phyloP scores from a whole-genome alignment of 2,888 invertebrate genomes.

The Diogma glabrata region DNA sequence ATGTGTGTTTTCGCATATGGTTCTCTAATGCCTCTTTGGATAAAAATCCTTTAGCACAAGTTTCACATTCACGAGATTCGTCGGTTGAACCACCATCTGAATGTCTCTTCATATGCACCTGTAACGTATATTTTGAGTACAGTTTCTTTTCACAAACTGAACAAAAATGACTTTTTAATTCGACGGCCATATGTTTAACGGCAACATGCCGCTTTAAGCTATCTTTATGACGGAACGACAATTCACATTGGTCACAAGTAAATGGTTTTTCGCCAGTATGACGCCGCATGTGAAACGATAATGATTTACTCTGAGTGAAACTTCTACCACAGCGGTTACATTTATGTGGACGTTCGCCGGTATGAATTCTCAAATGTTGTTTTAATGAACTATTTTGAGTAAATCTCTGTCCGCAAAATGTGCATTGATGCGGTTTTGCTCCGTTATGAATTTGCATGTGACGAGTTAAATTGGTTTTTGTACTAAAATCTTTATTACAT shows the following conservation, averaged over 20 bases:
- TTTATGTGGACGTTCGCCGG: conserved; percentile 27
- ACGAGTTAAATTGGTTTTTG: conserved; percentile 29
- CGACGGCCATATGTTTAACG: not conserved
- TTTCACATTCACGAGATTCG: conserved; percentile 27
- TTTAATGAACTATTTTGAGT: conserved; percentile 29
- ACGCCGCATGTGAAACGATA: conserved; percentile 28
- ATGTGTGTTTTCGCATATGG: conserved; percentile 16
- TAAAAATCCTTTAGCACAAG: conserved; percentile 16
- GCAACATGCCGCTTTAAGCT: conserved; percentile 23
- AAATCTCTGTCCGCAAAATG: conserved; percentile 26
- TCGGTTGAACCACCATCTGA: conserved; percentile 29
- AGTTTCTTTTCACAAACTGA: conserved; percentile 24
- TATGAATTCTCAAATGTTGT: conserved; percentile 29
- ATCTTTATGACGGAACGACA: conserved; percentile 29
- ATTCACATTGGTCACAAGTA: conserved; percentile 26
- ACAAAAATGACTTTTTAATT: conserved; percentile 17
- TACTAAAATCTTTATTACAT: conserved; percentile 30
- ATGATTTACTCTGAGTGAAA: conserved; percentile 29
- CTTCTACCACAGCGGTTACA: conserved; percentile 27
- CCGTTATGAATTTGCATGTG: conserved; percentile 29
- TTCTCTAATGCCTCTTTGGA: conserved; percentile 15
- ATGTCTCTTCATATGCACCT: conserved; percentile 26
- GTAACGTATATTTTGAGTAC: conserved; percentile 23
- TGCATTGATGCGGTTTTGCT: conserved; percentile 25
- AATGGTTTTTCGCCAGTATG: conserved; percentile 31